Evolutionary conservation across 2,888 invertebrate genomes (phyloP).

Genomic region (Cepaea hortensis): DNA sequence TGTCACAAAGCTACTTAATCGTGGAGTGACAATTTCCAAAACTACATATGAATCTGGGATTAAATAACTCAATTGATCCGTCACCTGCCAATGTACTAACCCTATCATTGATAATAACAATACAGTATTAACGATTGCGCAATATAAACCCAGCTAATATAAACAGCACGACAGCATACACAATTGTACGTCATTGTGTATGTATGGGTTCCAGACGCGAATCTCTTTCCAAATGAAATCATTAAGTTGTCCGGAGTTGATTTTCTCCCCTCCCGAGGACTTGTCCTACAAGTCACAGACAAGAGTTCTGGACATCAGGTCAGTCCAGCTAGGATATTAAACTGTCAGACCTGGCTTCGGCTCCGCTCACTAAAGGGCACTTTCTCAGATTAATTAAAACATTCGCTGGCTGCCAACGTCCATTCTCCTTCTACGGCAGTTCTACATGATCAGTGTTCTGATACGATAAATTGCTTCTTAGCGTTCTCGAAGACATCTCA

Average conservation of each 20-base stretch:
- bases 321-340: neutral
- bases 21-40: no score
- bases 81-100: no score
- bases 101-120: neutral
- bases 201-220: neutral
- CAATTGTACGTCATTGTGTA: neutral
- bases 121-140: neutral
- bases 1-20: no score
- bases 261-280: neutral
- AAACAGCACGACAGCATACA: neutral
- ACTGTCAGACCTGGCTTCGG: neutral
- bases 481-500: no score
- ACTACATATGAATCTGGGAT: no score
- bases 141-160: neutral
- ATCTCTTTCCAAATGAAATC: neutral
- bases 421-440: neutral
- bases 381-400: neutral
- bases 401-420: neutral
- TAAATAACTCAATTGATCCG: no score
- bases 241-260: neutral
- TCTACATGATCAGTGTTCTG: no score
- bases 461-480: no score
- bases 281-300: conserved; percentile 6
- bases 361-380: neutral
- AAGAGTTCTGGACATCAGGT: neutral